Evolutionary conservation across 2,797 vertebrate species (phyloP).

Genomic region (Platalea minor): DNA sequence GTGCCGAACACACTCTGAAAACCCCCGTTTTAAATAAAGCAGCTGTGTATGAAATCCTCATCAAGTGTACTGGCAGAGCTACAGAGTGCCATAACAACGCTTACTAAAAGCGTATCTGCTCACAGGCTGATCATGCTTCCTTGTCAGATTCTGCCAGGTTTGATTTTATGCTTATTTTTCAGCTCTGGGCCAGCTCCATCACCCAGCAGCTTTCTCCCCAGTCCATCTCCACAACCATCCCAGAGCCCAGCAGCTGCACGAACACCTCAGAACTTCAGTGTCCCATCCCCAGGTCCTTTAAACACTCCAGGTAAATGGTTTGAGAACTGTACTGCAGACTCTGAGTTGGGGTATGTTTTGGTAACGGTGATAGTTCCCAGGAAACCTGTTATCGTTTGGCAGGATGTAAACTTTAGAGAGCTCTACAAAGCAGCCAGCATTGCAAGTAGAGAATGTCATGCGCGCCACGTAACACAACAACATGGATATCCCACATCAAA

Average conservation of each 20-base stretch:
- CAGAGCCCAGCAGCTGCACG: slow-evolving; percentile 90
- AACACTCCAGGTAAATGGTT: slow-evolving; percentile 89
- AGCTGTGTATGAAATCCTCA: not conserved
- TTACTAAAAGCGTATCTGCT: not conserved
- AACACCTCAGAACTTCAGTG: slow-evolving; percentile 92
- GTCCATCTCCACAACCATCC: slow-evolving; percentile 94
- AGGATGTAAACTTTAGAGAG: not conserved
- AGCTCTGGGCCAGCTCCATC: slow-evolving; percentile 95
- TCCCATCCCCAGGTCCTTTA: slow-evolving; percentile 89
- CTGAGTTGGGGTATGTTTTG: not conserved
- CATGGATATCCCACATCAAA: not conserved
- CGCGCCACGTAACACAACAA: not conserved
- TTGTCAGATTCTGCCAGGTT: not conserved
- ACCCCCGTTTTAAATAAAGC: not conserved
- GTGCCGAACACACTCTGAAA: not conserved
- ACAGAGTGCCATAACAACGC: not conserved
- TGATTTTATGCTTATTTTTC: not conserved
- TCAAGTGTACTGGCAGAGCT: not conserved
- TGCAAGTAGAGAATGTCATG: not conserved
- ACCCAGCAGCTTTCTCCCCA: slow-evolving; percentile 94
- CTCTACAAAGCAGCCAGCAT: not conserved
- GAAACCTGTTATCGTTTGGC: not conserved
- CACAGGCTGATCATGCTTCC: not conserved
- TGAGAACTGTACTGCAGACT: not conserved
- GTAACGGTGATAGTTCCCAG: not conserved